Percentiles rank a stretch among this genome's conserved stretches.
Evolutionary conservation across 2,888 invertebrate genomes (phyloP).

Genomic region (Agrochola lychnidis): DNA sequence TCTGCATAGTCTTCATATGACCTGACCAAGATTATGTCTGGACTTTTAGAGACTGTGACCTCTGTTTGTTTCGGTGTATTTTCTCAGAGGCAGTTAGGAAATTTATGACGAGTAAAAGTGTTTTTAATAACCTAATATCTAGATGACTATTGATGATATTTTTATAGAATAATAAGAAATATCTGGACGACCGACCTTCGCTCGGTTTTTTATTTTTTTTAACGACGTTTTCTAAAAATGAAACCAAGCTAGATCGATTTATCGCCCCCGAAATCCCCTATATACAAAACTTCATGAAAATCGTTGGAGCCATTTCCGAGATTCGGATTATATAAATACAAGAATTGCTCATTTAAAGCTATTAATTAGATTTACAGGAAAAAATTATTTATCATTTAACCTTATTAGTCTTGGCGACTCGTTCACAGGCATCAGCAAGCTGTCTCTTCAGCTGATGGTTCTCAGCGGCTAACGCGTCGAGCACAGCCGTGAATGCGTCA

Average conservation of each 20-base stretch:
- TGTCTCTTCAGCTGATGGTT: conserved; percentile 96
- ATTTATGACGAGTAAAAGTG: neutral
- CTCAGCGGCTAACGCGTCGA: conserved; percentile 95
- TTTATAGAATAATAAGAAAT: no score
- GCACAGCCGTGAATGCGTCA: conserved; percentile 94
- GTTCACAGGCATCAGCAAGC: conserved; percentile 95
- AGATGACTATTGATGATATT: no score
- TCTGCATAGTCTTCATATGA: neutral
- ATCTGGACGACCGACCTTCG: no score
- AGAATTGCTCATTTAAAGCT: no score
- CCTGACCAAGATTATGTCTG: neutral
- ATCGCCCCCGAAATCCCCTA: no score
- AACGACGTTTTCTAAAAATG: no score
- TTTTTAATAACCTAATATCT: neutral
- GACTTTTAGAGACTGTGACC: neutral
- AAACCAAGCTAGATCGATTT: no score
- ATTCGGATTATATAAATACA: no score
- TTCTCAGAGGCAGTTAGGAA: neutral
- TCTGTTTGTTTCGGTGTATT: neutral
- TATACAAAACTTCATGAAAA: no score
- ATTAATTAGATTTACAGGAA: no score
- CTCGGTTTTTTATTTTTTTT: no score
- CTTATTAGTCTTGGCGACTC: conserved; percentile 96
- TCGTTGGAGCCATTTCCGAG: no score
- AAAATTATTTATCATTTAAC: neutral